Evolutionary conservation across 2,797 vertebrate species (phyloP).

Genomic region (Mus spretus): DNA sequence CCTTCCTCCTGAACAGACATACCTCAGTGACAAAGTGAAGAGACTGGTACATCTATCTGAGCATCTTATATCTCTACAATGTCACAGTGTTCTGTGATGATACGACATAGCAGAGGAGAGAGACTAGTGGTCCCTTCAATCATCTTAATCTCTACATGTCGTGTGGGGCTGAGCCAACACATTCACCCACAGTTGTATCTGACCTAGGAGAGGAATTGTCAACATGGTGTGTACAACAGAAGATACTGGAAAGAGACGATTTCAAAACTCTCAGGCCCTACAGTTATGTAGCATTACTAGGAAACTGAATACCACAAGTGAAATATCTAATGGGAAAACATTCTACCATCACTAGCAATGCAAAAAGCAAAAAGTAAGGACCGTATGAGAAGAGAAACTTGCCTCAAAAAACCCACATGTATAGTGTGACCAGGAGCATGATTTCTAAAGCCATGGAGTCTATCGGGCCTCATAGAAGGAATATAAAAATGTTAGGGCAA

Average conservation of each 20-base stretch:
- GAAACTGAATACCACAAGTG: conserved; percentile 5
- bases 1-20: background rate
- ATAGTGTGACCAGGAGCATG: background rate
- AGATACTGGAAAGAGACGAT: background rate
- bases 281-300: background rate
- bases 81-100: background rate
- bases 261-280: background rate
- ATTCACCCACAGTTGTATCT: background rate
- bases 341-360: background rate
- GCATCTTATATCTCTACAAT: background rate
- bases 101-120: background rate
- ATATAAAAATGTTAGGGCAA: background rate
- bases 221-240: background rate
- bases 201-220: background rate
- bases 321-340: conserved; percentile 19
- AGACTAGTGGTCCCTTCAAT: background rate
- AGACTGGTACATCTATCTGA: background rate
- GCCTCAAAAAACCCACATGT: background rate
- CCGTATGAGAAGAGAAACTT: background rate
- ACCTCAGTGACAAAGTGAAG: background rate
- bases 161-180: background rate
- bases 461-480: background rate
- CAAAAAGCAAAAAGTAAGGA: conserved; percentile 4
- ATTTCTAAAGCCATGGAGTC: background rate
- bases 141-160: background rate